Percentiles rank a stretch among this genome's conserved stretches.
Conservation (phyloP, 2,113 vertebrate species). For the Echinops telfairi region DNA sequence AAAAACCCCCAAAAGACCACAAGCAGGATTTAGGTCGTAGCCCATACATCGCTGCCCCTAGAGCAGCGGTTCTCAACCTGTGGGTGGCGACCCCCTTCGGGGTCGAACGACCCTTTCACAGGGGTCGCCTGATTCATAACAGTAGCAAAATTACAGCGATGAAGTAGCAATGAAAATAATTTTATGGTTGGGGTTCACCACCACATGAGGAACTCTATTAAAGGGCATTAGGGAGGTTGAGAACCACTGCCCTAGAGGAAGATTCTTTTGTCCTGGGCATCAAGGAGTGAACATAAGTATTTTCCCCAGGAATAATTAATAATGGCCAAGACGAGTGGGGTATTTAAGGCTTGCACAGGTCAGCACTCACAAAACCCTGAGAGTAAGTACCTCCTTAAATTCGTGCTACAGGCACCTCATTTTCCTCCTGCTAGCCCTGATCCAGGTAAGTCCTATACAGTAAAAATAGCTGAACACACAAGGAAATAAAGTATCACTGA, state of each 20-base stretch:
- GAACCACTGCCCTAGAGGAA: neutral
- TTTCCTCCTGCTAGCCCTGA: neutral
- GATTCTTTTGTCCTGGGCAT: neutral
- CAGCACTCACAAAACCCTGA: neutral
- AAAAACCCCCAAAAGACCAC: too few species aligned
- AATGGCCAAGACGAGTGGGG: neutral
- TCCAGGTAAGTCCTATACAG: neutral
- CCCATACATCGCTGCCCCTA: neutral
- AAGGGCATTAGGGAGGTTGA: too few species aligned
- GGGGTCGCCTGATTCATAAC: too few species aligned
- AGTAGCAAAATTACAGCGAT: too few species aligned
- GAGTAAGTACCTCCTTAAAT: neutral
- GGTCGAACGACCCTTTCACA: too few species aligned
- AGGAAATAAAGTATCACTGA: neutral
- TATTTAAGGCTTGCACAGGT: neutral
- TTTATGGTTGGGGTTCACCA: too few species aligned
- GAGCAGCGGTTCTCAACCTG: too few species aligned
- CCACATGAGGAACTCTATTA: too few species aligned
- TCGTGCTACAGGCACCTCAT: neutral
- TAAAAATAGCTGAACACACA: slow-evolving; percentile 20
- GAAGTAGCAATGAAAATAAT: too few species aligned
- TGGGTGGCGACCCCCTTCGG: too few species aligned
- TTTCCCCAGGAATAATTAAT: slow-evolving; percentile 14
- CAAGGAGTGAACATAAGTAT: neutral
- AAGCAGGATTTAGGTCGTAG: neutral